phyloP scores from a whole-genome alignment of 2,113 vertebrate species.

The Felis catus region F.catus_Fca126_mat1.0 CM031412.1:112860001-112860500 shows the following conservation, averaged over 20 bases:
- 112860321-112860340: too few relatives aligned
- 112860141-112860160: not conserved
- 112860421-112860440: conserved; percentile 41
- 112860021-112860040: conserved; percentile 4
- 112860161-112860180: not conserved
- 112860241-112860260: too few relatives aligned
- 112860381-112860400: too few relatives aligned
- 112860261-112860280: too few relatives aligned
- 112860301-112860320: too few relatives aligned
- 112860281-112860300: too few relatives aligned
- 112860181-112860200: conserved; percentile 45
- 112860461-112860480: not conserved
- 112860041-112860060: not conserved
- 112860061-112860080: conserved; percentile 37
- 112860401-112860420: not conserved
- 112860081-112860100: not conserved
- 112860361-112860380: too few relatives aligned
- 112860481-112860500: not conserved
- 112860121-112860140: not conserved
- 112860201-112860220: not conserved
- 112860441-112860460: conserved; percentile 6
- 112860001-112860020: not conserved
- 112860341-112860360: too few relatives aligned
- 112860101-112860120: conserved; percentile 28
- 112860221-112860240: too few relatives aligned